Conservation (phyloP, 1,140 invertebrate species). For the Drosophila sulfurigaster region DNA sequence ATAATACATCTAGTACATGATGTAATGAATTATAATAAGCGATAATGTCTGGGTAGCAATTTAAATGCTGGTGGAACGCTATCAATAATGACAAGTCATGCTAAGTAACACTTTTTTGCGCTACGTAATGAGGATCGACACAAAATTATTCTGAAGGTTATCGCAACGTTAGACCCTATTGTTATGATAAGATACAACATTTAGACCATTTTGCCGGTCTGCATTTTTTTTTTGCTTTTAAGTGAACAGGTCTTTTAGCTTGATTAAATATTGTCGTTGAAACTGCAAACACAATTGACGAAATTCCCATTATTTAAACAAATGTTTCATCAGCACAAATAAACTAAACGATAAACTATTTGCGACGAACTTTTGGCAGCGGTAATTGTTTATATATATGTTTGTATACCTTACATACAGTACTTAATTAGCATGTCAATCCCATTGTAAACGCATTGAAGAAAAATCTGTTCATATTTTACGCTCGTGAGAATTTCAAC, state of each 20-base stretch:
- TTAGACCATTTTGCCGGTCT: not conserved
- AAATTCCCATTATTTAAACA: conserved; percentile 73
- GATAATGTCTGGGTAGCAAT: not conserved
- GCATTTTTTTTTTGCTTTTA: conserved; percentile 6
- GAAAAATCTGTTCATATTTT: conserved; percentile 4
- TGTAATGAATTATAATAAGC: not conserved
- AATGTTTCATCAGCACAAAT: conserved; percentile 59
- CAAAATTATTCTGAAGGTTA: conserved; percentile 41
- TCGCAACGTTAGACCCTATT: conserved; percentile 28
- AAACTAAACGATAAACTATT: conserved; percentile 28
- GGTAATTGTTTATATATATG: conserved; percentile 20
- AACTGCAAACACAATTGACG: conserved; percentile 49
- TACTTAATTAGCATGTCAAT: conserved; percentile 31
- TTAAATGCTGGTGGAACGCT: not conserved
- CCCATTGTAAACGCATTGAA: not conserved
- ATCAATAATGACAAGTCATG: conserved; percentile 26
- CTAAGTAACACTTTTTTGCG: conserved; percentile 13
- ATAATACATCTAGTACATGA: not conserved
- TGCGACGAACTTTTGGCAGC: conserved; percentile 20
- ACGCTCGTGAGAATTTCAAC: conserved; percentile 22
- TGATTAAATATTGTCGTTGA: conserved; percentile 67
- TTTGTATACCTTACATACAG: not conserved
- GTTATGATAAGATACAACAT: conserved; percentile 64
- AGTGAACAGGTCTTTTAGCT: conserved; percentile 57
- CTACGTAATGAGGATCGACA: not conserved